Evolutionary conservation across 1,140 invertebrate genomes (phyloP), one percentile per base, ranked within the genome.

Genomic region (Diorhabda sublineata): DNA sequence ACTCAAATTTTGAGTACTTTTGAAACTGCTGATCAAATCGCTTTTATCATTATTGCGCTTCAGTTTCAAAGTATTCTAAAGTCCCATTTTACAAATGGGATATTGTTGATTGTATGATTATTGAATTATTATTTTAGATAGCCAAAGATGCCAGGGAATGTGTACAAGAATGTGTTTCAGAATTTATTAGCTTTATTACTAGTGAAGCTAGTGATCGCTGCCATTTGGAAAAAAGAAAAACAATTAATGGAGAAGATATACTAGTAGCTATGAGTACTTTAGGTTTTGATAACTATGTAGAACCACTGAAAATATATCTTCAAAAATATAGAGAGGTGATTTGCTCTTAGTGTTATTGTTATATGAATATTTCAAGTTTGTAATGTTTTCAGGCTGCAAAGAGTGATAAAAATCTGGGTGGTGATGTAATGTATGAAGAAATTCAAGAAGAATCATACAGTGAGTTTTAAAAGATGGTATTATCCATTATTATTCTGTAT

Each of bases 81-180:
- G 45, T 26, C 26, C 26, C 26, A 26, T 26, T 26, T 26, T 26
- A 26, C 26, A 26, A 26, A 26, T 26, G 26, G 26, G 26, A 26
- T 26, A 1, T 26, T 26, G 26, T 26, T 26, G 26, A 26, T 26
- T 26, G 26, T 26, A 26, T 26, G 26, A 26, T 26, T 26, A 26
- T 26, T 26, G 26, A 26, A 26, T 26, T 26, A 26, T 26, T 43
- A 66, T 85, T 87, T 64, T 81, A 93, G 91, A 98, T 99, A 77
- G 96, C 98, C 1, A 99, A 99, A 87, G 98, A 99, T 85, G 97
- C 98, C 0, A 88, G 98, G 74, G 98, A 99, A 84, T 99, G 97
- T 85, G 95, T 99, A 26, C 98, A 99, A 83, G 98, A 99, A 83
- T 99, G 98, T 85, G 97, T 99, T 52, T 98, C 96, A 0, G 98